Evolutionary conservation across 2,888 invertebrate species (phyloP).

Genomic region (Metopia argyrocephala): DNA sequence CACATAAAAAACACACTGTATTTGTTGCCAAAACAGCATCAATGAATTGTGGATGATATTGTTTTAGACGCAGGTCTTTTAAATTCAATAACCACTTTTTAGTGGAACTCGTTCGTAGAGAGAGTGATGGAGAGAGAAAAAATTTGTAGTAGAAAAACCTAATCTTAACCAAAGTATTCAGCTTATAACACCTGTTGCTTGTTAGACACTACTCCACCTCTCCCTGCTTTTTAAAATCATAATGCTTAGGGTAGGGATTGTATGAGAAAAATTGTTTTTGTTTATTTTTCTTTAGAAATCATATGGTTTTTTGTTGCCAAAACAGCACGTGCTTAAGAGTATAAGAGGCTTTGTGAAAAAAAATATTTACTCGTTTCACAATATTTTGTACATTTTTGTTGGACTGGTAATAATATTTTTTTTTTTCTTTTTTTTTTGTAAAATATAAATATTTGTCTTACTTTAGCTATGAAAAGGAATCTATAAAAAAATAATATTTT

Average conservation of each 20-base stretch:
- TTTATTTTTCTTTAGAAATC: background rate
- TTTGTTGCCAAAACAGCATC: conserved; percentile 27
- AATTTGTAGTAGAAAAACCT: too few relatives aligned
- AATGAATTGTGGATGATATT: conserved; percentile 54
- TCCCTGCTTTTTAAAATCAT: background rate
- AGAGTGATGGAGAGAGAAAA: background rate
- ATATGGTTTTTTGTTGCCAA: background rate
- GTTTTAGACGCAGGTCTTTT: conserved; percentile 20
- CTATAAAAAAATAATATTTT: too few relatives aligned
- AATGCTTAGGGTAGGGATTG: background rate
- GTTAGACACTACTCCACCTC: background rate
- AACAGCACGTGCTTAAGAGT: background rate
- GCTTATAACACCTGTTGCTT: conserved; percentile 49
- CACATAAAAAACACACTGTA: conserved; percentile 1
- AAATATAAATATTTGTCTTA: too few relatives aligned
- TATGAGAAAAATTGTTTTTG: background rate
- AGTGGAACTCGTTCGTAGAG: too few relatives aligned
- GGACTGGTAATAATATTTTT: background rate
- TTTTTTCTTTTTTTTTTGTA: background rate
- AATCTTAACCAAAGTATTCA: background rate
- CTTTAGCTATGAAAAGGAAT: too few relatives aligned
- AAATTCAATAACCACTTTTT: background rate
- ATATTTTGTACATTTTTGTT: background rate
- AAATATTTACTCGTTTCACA: background rate
- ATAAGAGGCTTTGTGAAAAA: background rate